Evolutionary conservation across 2,888 invertebrate genomes (phyloP).

Genomic region (Agrochola lota): DNA sequence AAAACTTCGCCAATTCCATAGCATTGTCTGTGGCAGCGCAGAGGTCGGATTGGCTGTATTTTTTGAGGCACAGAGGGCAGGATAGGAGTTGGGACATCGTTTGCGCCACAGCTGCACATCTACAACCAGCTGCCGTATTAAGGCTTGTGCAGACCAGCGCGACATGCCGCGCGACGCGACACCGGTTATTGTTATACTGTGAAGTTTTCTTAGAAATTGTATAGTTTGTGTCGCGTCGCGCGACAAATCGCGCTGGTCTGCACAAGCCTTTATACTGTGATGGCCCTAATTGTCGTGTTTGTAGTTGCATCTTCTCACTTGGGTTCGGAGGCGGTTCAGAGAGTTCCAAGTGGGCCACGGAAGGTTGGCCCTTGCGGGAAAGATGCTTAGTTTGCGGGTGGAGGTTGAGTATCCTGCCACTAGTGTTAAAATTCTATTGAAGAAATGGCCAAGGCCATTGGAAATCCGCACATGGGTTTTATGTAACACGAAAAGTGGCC

Average conservation of each 20-base stretch:
- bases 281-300: not conserved
- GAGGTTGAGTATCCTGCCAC: not conserved
- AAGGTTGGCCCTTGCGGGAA: not conserved
- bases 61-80: not conserved
- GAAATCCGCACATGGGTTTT: conserved; percentile 55
- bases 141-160: too few relatives aligned
- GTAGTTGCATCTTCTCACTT: not conserved
- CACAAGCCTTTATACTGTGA: too few relatives aligned
- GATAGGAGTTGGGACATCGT: not conserved
- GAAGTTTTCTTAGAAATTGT: too few relatives aligned
- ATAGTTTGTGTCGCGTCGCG: too few relatives aligned
- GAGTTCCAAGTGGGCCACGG: not conserved
- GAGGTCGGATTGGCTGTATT: not conserved
- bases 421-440: conserved; percentile 34
- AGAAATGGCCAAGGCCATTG: conserved; percentile 53
- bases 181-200: too few relatives aligned
- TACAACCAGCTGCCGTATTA: not conserved
- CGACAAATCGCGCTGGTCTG: too few relatives aligned
- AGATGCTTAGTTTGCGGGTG: not conserved
- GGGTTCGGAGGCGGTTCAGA: not conserved
- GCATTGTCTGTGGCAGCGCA: not conserved
- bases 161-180: too few relatives aligned
- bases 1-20: not conserved
- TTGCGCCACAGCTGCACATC: not conserved
- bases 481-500: conserved; percentile 65